These are phyloP conservation scores for Chaetorhynchus papuensis DNA, from an alignment of 2,113 vertebrate genomes.

Conservation along the genomic window DNA sequence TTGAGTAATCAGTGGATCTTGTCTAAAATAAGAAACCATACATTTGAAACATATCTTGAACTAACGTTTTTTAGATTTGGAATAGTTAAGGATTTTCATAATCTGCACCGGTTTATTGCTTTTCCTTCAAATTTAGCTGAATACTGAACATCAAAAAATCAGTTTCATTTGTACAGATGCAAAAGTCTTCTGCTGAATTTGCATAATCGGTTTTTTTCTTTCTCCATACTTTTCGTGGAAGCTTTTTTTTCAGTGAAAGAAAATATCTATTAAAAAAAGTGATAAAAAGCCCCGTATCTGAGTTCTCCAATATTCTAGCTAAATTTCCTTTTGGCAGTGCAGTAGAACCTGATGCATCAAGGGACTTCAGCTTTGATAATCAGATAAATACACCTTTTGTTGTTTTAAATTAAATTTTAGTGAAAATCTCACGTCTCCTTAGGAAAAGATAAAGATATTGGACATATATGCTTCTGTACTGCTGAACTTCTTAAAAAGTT, in stretches of 20 bases:
- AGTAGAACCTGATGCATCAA: background rate
- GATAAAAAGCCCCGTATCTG: background rate
- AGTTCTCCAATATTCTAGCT: background rate
- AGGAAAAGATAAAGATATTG: background rate
- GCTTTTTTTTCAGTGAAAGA: background rate
- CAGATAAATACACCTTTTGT: background rate
- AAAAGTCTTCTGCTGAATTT: slow-evolving; percentile 18
- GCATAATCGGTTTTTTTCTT: background rate
- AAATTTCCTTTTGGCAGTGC: background rate
- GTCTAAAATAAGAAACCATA: slow-evolving; percentile 20
- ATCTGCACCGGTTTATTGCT: background rate
- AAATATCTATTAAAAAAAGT: background rate
- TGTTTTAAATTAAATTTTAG: background rate
- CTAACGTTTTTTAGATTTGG: background rate
- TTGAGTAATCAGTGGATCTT: slow-evolving; percentile 40
- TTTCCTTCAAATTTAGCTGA: slow-evolving; percentile 8
- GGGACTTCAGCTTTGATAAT: background rate
- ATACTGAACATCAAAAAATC: slow-evolving; percentile 36
- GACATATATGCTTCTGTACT: background rate
- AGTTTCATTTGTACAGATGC: slow-evolving; percentile 39
- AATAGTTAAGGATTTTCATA: slow-evolving; percentile 6
- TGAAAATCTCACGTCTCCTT: background rate
- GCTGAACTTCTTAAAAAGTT: background rate
- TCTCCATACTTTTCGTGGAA: background rate
- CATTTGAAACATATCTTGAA: slow-evolving; percentile 8